Base-by-base conservation (phyloP, 2,888 invertebrate genomes). In the Drosophila emarginata region DNA sequence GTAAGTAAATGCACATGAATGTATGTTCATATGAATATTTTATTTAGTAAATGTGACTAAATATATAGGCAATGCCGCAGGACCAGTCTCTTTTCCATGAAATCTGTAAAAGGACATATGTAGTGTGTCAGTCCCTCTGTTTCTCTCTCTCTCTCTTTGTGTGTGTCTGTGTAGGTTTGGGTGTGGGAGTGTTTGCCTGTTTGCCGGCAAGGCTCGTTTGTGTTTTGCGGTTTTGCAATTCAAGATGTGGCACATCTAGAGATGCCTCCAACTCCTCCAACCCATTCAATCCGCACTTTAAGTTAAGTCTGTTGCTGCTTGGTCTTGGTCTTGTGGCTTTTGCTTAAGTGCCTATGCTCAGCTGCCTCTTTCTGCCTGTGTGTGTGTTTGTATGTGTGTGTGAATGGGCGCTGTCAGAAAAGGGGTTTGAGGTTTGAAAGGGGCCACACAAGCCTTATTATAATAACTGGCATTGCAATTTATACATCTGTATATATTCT, bases 151-250 rank as follows among this genome's bases (percentile, higher is more conserved):
- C 18, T 39, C 2, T 39, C 12, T 56, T 28, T 54, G 58, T 50
- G 14, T 65, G 40, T 54, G 51, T 50, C 40, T 36, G 11, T 40
- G 26, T 39, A 39, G 61, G 36, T 58, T 28, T 70, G 60, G 15
- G 58, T 53, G 15, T 40, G 23, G 40, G 18, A 18, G 26, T 63
- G 57, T 53, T 21, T 57, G 23, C 28, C n/a, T 66, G 37, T 14
- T 32, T 57, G 45, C 61, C 26, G 28, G 51, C 18, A 51, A 28
- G 64, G 45, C 61, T 65, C 39, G 59, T 67, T 76, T 80, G 64
- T 78, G 64, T 61, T 75, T 69, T 86, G 82, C 66, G 82, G 82
- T 83, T 77, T 81, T 87, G 74, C 80, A 87, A 87, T 84, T 85
- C 79, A 81, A 85, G 74, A 74, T 45, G 45, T 45, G 21, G 18